These are phyloP conservation scores for Aythya baeri DNA, from an alignment of 2,113 vertebrate genomes.

Conservation along the genomic window DNA sequence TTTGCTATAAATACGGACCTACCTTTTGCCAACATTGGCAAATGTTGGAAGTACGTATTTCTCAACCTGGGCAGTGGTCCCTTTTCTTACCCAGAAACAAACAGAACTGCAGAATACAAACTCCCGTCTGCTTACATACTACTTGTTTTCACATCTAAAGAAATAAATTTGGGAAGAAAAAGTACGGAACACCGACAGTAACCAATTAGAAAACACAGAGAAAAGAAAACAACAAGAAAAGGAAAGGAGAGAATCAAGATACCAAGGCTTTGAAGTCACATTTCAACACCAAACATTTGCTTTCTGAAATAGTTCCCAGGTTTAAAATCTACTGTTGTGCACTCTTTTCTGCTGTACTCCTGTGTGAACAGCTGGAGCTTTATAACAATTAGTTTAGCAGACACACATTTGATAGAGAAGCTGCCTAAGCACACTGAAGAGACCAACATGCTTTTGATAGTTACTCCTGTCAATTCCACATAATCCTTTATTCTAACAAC, in stretches of 20 bases:
- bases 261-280: fast-evolving
- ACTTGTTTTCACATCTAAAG: neutral
- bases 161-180: neutral
- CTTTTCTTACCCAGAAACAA: neutral
- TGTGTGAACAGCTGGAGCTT: neutral
- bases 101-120: neutral
- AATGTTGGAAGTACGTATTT: neutral
- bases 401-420: neutral
- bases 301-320: neutral
- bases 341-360: fast-evolving
- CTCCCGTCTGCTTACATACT: neutral
- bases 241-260: neutral
- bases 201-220: neutral
- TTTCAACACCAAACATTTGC: neutral
- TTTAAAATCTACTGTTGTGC: neutral
- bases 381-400: neutral
- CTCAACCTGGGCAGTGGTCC: neutral
- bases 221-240: neutral
- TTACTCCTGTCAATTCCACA: neutral
- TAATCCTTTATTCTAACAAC: neutral
- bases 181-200: neutral
- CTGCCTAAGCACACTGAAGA: neutral
- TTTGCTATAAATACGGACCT: conserved; percentile 41
- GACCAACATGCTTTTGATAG: neutral
- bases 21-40: conserved; percentile 16